Evolutionary conservation across 2,113 vertebrate genomes (phyloP).

Genomic region (Malurus cyaneus): DNA sequence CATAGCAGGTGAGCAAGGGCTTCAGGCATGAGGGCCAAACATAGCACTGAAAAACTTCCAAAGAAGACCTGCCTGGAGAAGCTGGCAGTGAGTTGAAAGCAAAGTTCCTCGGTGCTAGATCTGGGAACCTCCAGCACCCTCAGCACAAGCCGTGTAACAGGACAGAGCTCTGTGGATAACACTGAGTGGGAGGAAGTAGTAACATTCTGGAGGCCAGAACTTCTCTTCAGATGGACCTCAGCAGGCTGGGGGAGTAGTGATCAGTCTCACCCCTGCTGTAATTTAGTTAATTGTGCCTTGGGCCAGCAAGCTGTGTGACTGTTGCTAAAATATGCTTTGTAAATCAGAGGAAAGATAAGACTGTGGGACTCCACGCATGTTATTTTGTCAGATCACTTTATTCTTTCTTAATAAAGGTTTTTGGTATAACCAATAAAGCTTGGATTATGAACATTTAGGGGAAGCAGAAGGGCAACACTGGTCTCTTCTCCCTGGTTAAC

Average conservation of each 20-base stretch:
- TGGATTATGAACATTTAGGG: neutral
- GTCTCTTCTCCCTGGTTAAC: neutral
- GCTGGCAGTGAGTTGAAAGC: neutral
- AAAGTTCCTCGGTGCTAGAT: neutral
- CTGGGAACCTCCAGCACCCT: neutral
- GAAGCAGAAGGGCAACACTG: neutral
- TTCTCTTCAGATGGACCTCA: neutral
- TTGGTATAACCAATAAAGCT: neutral
- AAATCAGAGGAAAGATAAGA: neutral
- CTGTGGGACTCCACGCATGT: accelerated
- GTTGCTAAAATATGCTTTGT: neutral
- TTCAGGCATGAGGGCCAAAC: neutral
- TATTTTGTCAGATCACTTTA: neutral
- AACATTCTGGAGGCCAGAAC: accelerated
- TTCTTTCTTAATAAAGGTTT: neutral
- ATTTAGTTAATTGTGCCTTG: neutral
- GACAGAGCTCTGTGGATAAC: neutral
- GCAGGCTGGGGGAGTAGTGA: neutral
- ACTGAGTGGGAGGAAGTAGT: neutral
- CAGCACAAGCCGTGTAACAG: accelerated
- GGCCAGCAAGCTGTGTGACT: neutral
- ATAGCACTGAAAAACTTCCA: neutral
- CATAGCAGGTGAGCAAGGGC: neutral
- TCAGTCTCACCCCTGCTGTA: neutral
- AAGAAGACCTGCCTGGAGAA: neutral